phyloP scores from a whole-genome alignment of 2,888 invertebrate species.

The Parnassius apollo region DNA sequence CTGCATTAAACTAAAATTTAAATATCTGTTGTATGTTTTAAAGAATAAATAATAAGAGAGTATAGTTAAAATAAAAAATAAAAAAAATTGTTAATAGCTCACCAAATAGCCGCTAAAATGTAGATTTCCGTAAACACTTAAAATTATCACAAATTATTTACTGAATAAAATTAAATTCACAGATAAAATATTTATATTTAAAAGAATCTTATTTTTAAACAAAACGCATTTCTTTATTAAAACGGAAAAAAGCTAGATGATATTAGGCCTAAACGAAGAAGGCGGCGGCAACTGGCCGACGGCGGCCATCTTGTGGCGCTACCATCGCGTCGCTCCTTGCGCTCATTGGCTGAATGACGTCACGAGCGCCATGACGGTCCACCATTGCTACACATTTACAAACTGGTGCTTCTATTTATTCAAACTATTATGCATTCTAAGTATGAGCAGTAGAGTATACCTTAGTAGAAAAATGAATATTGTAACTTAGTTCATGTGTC shows the following conservation, averaged over 20 bases:
- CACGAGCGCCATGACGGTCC: conserved; percentile 75
- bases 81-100: conserved; percentile 1
- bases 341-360: conserved; percentile 79
- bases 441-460: conserved; percentile 32
- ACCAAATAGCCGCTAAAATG: conserved; percentile 9
- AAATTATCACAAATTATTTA: conserved; percentile 4
- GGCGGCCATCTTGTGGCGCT: conserved; percentile 80
- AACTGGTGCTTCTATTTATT: conserved; percentile 38
- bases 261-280: conserved; percentile 76
- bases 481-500: conserved; percentile 57
- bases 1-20: too few species aligned
- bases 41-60: too few species aligned
- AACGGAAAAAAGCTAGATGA: conserved; percentile 45
- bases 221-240: conserved; percentile 5
- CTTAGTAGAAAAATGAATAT: conserved; percentile 36
- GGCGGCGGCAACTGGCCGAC: conserved; percentile 70
- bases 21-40: too few species aligned
- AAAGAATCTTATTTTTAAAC: conserved; percentile 7
- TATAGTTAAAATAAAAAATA: too few species aligned
- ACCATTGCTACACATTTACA: conserved; percentile 65
- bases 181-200: neutral
- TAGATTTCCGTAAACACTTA: conserved; percentile 4
- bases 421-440: conserved; percentile 47
- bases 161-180: neutral
- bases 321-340: conserved; percentile 55